Base-by-base conservation (phyloP, 2,113 vertebrate genomes). In the Phaetusa simplex region DNA sequence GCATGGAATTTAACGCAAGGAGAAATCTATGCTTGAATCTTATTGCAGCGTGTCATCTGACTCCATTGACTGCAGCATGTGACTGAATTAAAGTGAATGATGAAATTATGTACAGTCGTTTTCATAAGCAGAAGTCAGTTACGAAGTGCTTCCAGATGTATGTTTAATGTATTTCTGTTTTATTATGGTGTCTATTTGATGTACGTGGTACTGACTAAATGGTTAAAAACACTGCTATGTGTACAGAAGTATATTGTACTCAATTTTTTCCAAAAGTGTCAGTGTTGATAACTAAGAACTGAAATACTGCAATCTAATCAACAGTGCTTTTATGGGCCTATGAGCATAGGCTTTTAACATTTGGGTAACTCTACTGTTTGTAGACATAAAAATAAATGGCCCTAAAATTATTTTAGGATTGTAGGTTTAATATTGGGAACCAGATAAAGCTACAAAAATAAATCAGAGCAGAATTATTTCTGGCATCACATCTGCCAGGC, bases 361-460 rank as follows among this genome's bases (percentile, higher is more conserved):
- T 97, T 93, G 94, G 94, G 90, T 96, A 96, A 95, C 92, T 97
- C 94, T 94, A 83, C 95, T 96, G 93, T 96, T 96, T 95, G 95
- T 97, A 97, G 95, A 93, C 96, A 97, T 96, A 97, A 97, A 97
- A 97, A 97, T 97, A 97, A 97, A 97, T 96, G 97, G 92, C 55
- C 96, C 82, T 97, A 97, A 96, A 97, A 96, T 97, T 96, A 97
- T 96, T 96, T 97, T 97, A 97, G 94, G 95, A 90, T 97, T 96
- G 88, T 94, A 96, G 80, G 85, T 96, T 97, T 97, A 97, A 94
- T 95, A 96, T 93, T 93, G 86, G 49, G 88, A 97, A 94, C 94
- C 88, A 96, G 94, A 95, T 96, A 96, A 95, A 96, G 88, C 93
- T 92, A 93, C 90, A 93, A 90, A 94, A 74, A 82, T 97, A 97